phyloP scores from a whole-genome alignment of 2,888 invertebrate species.

The Eucera pruinosa region DNA sequence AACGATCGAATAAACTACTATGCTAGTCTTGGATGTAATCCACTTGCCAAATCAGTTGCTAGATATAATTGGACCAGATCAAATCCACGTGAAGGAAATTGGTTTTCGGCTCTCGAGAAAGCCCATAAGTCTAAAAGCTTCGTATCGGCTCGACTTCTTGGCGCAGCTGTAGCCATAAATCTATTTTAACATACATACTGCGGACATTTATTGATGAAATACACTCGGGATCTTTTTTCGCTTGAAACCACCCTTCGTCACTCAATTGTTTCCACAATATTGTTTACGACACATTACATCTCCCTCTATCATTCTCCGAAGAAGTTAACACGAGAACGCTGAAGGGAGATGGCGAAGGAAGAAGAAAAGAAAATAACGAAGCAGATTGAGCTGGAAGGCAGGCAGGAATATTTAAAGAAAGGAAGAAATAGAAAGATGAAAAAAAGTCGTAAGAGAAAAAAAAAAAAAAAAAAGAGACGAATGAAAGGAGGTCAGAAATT shows the following conservation, averaged over 20 bases:
- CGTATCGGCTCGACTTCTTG: slow-evolving; percentile 34
- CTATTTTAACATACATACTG: slow-evolving; percentile 59
- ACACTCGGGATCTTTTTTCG: background rate
- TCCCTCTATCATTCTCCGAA: background rate
- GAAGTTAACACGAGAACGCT: too few relatives aligned
- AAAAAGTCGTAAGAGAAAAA: too few relatives aligned
- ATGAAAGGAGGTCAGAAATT: too few relatives aligned
- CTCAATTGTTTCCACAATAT: background rate
- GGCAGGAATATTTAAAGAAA: too few relatives aligned
- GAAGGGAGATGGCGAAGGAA: too few relatives aligned
- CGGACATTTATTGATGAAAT: slow-evolving; percentile 21
- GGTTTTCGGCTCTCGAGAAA: background rate
- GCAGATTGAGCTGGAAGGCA: too few relatives aligned
- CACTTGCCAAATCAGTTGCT: background rate
- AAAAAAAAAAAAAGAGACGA: too few relatives aligned
- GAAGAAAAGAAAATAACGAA: too few relatives aligned
- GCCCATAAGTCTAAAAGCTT: slow-evolving; percentile 2
- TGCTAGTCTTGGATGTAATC: background rate
- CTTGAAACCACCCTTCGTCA: background rate
- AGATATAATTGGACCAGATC: background rate
- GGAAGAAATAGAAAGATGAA: too few relatives aligned
- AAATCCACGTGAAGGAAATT: background rate
- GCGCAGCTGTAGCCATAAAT: slow-evolving; percentile 60
- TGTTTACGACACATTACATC: background rate
- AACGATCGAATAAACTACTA: too few relatives aligned